Evolutionary conservation across 2,797 vertebrate genomes (phyloP), one percentile per base, ranked within the genome.

Genomic region (Labeo calbasu): DNA sequence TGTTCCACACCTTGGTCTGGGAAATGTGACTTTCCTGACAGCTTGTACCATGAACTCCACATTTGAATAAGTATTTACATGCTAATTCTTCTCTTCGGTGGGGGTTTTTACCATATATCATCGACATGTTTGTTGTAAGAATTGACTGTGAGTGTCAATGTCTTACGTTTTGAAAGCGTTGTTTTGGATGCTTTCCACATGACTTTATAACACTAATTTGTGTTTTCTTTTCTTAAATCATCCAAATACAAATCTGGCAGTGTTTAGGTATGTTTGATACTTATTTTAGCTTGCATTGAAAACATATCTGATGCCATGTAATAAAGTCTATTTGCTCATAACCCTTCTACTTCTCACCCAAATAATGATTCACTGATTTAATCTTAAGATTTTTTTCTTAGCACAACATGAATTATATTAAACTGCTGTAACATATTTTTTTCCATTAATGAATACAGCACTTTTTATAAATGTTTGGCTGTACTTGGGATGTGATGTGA

Each of bases 131-230:
- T 28, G 13, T 71, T 70, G 32, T 23, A 13, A 19, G 50, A 46
- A 0, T 23, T 36, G 79, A 48, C 55, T 32, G 23, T 13, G 4
- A 8, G 14, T 80, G 32, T 57, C 32, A 48, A 6, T 51, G 70
- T 50, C 14, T 15, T 50, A 50, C 7, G 71, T 28, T 76, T 73
- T 17, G 19, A 65, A 19, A 65, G 63, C 15, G 1, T 69, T 72
- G 23, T 48, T 48, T 59, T 57, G 79, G n/a, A 14, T 82, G 12
- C 13, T 25, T 71, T 77, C 13, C 32, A 4, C 46, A 43, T 77
- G 21, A 28, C 8, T 55, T 32, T 81, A 79, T 77, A 87, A 92
- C 91, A 90, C 91, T 92, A 92, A 82, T 87, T 84, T 88, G 46
- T 87, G 76, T 88, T 82, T 90, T 91, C 55, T n/a, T 2, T 8